These are phyloP conservation scores for Temnothorax longispinosus DNA, from an alignment of 1,140 invertebrate genomes.

Conservation along the genomic window DNA sequence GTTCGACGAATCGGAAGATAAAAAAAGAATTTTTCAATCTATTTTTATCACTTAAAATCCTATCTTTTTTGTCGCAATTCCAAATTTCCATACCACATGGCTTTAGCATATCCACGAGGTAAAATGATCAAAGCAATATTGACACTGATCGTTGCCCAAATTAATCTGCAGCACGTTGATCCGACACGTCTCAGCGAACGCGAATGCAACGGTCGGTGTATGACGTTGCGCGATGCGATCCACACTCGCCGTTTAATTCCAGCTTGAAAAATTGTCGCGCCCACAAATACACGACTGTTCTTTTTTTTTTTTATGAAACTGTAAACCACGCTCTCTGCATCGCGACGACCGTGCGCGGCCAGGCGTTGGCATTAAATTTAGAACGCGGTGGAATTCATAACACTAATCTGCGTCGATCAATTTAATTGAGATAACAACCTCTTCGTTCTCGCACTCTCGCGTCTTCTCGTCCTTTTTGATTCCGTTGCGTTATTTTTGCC, in stretches of 20 bases:
- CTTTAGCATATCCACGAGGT: not conserved
- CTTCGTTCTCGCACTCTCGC: not conserved
- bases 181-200: conserved; percentile 16
- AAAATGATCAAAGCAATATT: conserved; percentile 6
- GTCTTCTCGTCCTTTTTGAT: not conserved
- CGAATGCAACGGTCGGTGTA: not conserved
- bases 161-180: conserved; percentile 37
- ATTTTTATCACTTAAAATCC: not conserved
- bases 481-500: conserved; percentile 57
- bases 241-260: conserved; percentile 52
- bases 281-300: conserved; percentile 46
- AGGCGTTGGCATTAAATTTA: conserved; percentile 64
- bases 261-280: conserved; percentile 59
- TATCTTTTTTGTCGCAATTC: not conserved
- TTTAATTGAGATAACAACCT: conserved; percentile 65
- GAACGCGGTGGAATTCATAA: conserved; percentile 59
- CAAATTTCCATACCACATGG: not conserved
- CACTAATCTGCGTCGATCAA: conserved; percentile 65
- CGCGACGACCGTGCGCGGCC: not conserved
- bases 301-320: conserved; percentile 26
- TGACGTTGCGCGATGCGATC: conserved; percentile 9
- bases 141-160: conserved; percentile 40
- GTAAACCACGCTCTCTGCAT: conserved; percentile 14
- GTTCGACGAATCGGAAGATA: not conserved
- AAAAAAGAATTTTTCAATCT: not conserved